Evolutionary conservation across 2,888 invertebrate species (phyloP), one percentile per base, ranked within the genome.

Genomic region (Andrena praecox): DNA sequence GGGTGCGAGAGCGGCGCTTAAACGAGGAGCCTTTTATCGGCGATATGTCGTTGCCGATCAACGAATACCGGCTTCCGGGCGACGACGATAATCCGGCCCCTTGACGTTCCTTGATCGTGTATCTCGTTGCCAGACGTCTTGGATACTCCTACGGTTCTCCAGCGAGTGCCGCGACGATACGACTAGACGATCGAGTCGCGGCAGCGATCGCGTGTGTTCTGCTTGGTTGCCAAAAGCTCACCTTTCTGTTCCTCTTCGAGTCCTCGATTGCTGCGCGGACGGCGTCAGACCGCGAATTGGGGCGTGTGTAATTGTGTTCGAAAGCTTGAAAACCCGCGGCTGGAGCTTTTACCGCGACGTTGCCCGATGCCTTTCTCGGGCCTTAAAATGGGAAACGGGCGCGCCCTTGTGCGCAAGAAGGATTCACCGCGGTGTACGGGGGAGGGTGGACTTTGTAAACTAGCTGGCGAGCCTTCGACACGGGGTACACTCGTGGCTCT

Each of bases 11-110:
- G 10, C n/a, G 42, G 64, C 64, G 73, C 62, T 77, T 63, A 33
- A 66, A 67, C 60, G 48, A 54, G 27, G 73, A 79, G 64, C 56
- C 62, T 75, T 78, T 71, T 50, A 67, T 80, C 76, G 80, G 48
- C 64, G 70, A 29, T 56, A 29, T 56, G 71, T 54, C 56, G 48
- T 54, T n/a, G 20, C 54, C 42, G 74, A 67, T 70, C 69, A 79
- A 33, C 60, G 75, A 54, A 29, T 31, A n/a, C 29, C 48, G 66
- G 48, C 68, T 68, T 68, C 72, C 72, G 72, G 8, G n/a, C 72
- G 29, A 29, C 66, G 82, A 71, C 73, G 72, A 56, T 74, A 29
- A 78, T 84, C 70, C 78, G 67, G 68, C 82, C 74, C 60, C 74
- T 24, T 7, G 73, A 74, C 67, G 72, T 83, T 83, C 72, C 68